These are phyloP conservation scores for Tauraco hartlaubi DNA, from an alignment of 2,797 vertebrate species.

Conservation along the genomic window DNA sequence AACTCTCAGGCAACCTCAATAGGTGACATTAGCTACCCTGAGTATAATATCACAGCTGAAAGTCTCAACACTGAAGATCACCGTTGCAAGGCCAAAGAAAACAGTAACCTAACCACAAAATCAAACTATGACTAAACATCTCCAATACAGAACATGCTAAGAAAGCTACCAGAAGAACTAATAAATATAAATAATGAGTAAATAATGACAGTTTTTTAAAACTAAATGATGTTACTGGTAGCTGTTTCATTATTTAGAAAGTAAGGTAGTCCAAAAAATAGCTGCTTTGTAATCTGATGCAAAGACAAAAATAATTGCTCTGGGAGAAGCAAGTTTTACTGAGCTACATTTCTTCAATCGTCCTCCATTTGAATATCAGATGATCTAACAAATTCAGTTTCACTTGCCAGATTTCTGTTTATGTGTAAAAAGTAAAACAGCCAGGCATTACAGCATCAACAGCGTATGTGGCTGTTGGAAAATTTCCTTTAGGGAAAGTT, in stretches of 20 bases:
- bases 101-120: neutral
- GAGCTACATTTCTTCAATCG: neutral
- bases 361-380: neutral
- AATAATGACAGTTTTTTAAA: neutral
- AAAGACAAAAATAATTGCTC: neutral
- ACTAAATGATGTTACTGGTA: neutral
- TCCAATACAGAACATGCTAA: neutral
- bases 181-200: neutral
- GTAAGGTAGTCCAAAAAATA: accelerated
- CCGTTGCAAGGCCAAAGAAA: neutral
- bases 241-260: neutral
- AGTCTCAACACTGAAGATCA: neutral
- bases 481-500: neutral
- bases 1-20: neutral
- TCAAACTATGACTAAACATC: neutral
- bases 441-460: conserved; percentile 7
- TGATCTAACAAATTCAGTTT: neutral
- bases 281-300: neutral
- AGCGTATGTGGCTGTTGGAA: neutral
- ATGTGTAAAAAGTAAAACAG: neutral
- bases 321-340: neutral
- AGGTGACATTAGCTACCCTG: neutral
- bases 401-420: conserved; percentile 27
- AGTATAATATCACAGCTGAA: neutral
- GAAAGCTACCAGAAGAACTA: neutral